These are phyloP conservation scores for Neodiprion pinetum DNA, from an alignment of 1,140 invertebrate species.

Conservation along the genomic window DNA sequence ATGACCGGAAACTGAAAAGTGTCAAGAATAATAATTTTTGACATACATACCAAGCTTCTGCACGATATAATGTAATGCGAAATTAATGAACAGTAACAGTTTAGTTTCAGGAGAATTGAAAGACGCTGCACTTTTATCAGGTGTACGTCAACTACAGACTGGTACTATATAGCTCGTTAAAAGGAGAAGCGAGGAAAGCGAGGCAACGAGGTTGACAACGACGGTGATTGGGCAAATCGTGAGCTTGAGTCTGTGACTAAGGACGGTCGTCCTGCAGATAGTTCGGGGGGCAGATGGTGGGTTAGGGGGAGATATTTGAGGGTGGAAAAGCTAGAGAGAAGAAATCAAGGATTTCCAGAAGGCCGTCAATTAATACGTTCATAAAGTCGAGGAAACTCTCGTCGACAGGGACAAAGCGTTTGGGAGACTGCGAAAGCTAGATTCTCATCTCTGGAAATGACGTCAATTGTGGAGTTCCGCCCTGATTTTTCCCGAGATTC, in stretches of 20 bases:
- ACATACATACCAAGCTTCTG: slow-evolving; percentile 26
- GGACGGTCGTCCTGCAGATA: not conserved
- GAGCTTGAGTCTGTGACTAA: not conserved
- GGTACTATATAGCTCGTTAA: not conserved
- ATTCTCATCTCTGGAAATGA: slow-evolving; percentile 5
- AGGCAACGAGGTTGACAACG: not conserved
- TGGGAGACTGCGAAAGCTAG: not conserved
- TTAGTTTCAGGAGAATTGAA: no score
- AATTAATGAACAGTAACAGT: not conserved
- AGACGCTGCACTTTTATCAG: no score
- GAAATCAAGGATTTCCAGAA: not conserved
- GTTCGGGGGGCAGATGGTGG: not conserved
- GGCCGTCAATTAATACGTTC: slow-evolving; percentile 5
- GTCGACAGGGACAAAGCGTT: not conserved
- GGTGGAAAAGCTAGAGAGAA: not conserved
- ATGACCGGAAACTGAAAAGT: slow-evolving; percentile 22
- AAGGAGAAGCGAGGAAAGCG: not conserved
- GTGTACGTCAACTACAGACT: no score
- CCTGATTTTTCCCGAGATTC: not conserved
- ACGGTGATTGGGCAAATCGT: slow-evolving; percentile 1
- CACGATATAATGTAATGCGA: slow-evolving; percentile 22
- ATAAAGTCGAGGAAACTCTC: not conserved
- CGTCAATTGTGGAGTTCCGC: not conserved
- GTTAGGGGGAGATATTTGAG: not conserved
- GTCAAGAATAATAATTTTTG: not conserved